phyloP scores from a whole-genome alignment of 2,888 invertebrate genomes.

The Zygogramma bicolorata region DNA sequence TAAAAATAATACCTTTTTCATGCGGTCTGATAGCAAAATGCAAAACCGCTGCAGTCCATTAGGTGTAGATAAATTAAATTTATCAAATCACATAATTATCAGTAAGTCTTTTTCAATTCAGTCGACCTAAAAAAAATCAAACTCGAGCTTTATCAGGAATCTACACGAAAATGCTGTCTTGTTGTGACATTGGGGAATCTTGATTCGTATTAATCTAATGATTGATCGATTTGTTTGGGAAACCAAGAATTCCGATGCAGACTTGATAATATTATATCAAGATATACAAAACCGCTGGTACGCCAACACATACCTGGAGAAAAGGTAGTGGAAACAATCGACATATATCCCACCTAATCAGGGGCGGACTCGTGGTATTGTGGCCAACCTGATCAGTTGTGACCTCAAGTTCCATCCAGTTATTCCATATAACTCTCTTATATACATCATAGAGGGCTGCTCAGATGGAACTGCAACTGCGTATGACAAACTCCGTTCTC shows the following conservation, averaged over 20 bases:
- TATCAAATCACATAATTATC: constrained; percentile 45
- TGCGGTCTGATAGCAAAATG: constrained; percentile 46
- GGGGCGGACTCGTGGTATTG: too few species aligned
- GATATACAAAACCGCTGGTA: neutral
- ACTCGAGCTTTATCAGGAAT: neutral
- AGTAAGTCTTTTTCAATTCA: constrained; percentile 29
- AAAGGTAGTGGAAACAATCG: neutral
- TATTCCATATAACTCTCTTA: too few species aligned
- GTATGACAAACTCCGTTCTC: too few species aligned
- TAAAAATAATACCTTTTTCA: constrained; percentile 46
- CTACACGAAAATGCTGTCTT: constrained; percentile 5
- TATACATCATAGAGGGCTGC: too few species aligned
- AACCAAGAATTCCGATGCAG: neutral
- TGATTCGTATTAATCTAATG: neutral
- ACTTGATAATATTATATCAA: neutral
- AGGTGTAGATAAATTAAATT: constrained; percentile 42
- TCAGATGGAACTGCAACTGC: too few species aligned
- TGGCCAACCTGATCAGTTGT: too few species aligned
- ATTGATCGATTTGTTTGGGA: constrained; percentile 1
- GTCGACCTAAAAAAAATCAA: neutral
- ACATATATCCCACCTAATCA: neutral
- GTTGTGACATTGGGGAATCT: constrained; percentile 6
- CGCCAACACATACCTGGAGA: neutral
- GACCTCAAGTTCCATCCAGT: too few species aligned
- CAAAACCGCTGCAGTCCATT: constrained; percentile 52